Evolutionary conservation across 2,888 invertebrate genomes (phyloP), one percentile per base, ranked within the genome.

Genomic region (Drosophila infuscata): DNA sequence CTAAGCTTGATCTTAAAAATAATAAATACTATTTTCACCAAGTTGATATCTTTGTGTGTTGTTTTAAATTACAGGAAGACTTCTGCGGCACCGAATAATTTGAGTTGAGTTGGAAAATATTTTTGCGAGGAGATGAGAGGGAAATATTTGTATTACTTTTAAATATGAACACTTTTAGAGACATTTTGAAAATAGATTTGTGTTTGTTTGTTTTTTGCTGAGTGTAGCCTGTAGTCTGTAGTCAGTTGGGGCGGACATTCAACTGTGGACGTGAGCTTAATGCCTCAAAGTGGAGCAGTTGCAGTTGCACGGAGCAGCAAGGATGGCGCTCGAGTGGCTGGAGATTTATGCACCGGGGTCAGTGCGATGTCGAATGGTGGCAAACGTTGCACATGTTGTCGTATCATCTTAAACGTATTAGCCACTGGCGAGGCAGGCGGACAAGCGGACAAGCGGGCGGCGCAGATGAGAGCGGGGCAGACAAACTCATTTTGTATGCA

Each of bases 401-500:
- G 85, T 84, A 90, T 80, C 87, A 90, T 89, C 90, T 89, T 91
- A 89, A 89, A 90, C 90, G 89, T 90, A 87, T 87, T 87, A 87
- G 87, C 75, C 77, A 76, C 74, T 76, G 69, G 74, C 70, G 58
- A 56, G 60, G 53, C 70, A 48, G 52, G 35, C 63, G 64, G 61
- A 41, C 41, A 41, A 35, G 11, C 33, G 20, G 20, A 25, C 46
- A 25, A 25, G 20, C 25, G 15, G 46, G 8, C 20, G 46, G 15
- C 3, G 2, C 25, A 46, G 46, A 2, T 46, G 46, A 46, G 74
- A 46, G 74, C 73, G 60, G 56, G 60, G 59, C 70, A 48, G 52
- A 38, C 65, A 53, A 67, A 33, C 81, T 83, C 86, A 90, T 90
- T 87, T 76, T 68, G 90, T 86, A 90, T 87, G 90, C 87, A 87